Percentiles rank a stretch among this genome's conserved stretches.
phyloP scores from a whole-genome alignment of 2,113 vertebrate genomes.

The Saccopteryx bilineata region DNA sequence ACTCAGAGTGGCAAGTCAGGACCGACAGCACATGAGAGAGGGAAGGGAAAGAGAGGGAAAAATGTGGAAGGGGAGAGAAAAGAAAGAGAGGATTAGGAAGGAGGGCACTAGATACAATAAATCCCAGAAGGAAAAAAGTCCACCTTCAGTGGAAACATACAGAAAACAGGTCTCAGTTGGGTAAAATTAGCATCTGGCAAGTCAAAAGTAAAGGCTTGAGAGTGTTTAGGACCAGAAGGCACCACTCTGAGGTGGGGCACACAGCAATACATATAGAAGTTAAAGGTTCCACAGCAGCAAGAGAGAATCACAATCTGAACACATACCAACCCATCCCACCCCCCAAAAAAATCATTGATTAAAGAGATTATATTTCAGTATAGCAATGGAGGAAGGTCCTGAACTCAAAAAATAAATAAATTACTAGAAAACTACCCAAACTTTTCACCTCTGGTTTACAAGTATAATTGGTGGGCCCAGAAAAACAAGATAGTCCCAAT shows the following conservation, averaged over 20 bases:
- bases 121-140: neutral
- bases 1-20: neutral
- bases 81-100: neutral
- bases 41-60: neutral
- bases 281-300: neutral
- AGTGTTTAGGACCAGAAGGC: neutral
- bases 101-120: neutral
- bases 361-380: neutral
- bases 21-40: neutral
- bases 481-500: neutral
- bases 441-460: neutral
- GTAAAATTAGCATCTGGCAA: neutral
- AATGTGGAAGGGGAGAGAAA: fast-evolving
- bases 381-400: neutral
- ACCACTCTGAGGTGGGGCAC: neutral
- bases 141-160: neutral
- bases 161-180: neutral
- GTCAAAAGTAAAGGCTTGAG: neutral
- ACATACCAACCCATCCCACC: neutral
- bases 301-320: neutral
- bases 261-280: neutral
- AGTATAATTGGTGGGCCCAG: neutral
- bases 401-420: neutral
- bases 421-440: neutral
- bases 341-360: neutral